These are phyloP conservation scores for Drosophila murphyi DNA, from an alignment of 1,140 invertebrate genomes.

Conservation along the genomic window DNA sequence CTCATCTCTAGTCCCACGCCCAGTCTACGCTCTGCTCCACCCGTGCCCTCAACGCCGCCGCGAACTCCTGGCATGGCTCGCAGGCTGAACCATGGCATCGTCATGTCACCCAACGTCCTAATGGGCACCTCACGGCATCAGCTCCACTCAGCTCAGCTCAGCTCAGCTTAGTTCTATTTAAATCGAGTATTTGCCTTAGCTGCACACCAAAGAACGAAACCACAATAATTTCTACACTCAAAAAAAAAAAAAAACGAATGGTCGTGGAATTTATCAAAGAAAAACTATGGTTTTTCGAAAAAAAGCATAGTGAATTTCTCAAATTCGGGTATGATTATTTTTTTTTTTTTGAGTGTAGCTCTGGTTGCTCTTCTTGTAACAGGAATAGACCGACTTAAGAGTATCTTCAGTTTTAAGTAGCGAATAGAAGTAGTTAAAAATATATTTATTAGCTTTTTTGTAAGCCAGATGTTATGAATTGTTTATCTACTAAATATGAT, in stretches of 20 bases:
- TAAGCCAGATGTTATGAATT: conserved; percentile 7
- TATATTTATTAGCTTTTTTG: conserved; percentile 22
- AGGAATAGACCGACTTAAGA: conserved; percentile 32
- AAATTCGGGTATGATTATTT: too few relatives aligned
- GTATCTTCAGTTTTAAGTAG: conserved; percentile 6
- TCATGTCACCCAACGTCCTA: conserved; percentile 69
- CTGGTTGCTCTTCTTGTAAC: conserved; percentile 34
- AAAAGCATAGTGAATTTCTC: too few relatives aligned
- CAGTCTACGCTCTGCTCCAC: conserved; percentile 64
- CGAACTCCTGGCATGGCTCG: conserved; percentile 48
- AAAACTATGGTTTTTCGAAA: too few relatives aligned
- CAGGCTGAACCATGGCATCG: conserved; percentile 52
- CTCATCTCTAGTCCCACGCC: conserved; percentile 58
- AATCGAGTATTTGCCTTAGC: conserved; percentile 36
- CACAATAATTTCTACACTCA: background rate
- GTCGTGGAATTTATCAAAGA: too few relatives aligned
- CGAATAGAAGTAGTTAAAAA: conserved; percentile 12
- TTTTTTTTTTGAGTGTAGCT: background rate
- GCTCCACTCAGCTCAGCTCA: background rate
- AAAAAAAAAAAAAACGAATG: too few relatives aligned
- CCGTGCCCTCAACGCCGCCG: conserved; percentile 57
- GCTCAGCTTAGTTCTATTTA: background rate
- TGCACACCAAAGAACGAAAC: conserved; percentile 43
- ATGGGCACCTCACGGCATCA: conserved; percentile 42
- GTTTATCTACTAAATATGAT: conserved; percentile 7